Evolutionary conservation across 2,888 invertebrate species (phyloP), one percentile per base, ranked within the genome.

Genomic region (Lumbricus terrestris): DNA sequence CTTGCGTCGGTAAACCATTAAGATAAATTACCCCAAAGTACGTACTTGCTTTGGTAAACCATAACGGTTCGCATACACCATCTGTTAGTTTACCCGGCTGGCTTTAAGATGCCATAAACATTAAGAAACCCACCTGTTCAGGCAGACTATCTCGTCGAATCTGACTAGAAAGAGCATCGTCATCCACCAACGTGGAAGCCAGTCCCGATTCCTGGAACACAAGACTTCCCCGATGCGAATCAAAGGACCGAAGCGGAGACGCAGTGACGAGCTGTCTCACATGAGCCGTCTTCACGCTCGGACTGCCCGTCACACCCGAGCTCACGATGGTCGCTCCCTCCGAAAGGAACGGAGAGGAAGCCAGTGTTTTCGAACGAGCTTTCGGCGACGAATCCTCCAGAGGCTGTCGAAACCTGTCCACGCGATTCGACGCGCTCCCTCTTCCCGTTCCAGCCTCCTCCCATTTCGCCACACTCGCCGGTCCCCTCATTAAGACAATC

Each of bases 231-330:
- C 16, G 34, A 35, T 34, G 35, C n/a, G 85, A 37, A 29, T 37
- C 34, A 35, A 35, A 34, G 34, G 35, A 85, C 4, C 37, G 85
- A 85, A 85, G 85, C 16, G 88, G 47, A 40, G 88, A 88, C 20
- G 40, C n/a, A 0, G 47, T 47, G 8, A 69, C 89, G 37, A 89
- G 89, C 89, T 89, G 89, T 34, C 89, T 42, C 34, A 89, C 89
- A 37, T 82, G 89, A 69, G 89, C 89, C 13, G 89, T 89, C n/a
- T 89, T 89, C 20, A 89, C 89, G 37, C 69, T 69, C 3, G 89
- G n/a, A 37, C n/a, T 37, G 37, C 33, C 20, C 34, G n/a, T 20
- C 37, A 23, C 29, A 8, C 82, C 42, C 34, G 69, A 69, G 37
- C 35, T 23, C 29, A 85, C 85, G 37, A 85, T 35, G 1, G 85